phyloP scores from a whole-genome alignment of 2,888 invertebrate species.

The Clepsis dumicolana region DNA sequence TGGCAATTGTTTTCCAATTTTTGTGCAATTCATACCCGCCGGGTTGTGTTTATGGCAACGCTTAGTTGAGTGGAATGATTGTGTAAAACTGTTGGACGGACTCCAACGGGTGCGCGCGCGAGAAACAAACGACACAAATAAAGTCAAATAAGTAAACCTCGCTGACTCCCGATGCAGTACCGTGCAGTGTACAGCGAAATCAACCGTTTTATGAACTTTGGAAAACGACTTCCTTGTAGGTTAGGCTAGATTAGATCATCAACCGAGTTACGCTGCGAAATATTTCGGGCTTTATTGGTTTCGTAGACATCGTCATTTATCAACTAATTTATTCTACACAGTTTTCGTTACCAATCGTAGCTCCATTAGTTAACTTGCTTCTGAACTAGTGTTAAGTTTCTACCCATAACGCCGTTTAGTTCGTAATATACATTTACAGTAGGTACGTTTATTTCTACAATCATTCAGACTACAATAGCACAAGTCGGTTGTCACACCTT shows the following conservation, averaged over 20 bases:
- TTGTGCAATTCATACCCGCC: conserved; percentile 83
- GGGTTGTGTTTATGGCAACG: conserved; percentile 84
- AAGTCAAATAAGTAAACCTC: conserved; percentile 81
- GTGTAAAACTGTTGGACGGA: conserved; percentile 84
- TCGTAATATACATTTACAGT: too few relatives aligned
- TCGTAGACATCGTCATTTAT: too few relatives aligned
- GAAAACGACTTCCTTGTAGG: conserved; percentile 34
- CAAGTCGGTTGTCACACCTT: too few relatives aligned
- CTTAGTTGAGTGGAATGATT: conserved; percentile 86
- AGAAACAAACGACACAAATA: conserved; percentile 82
- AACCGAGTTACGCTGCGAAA: not conserved
- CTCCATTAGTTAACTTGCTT: too few relatives aligned
- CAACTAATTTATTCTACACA: too few relatives aligned
- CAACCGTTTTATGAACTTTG: conserved; percentile 54
- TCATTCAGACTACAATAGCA: too few relatives aligned
- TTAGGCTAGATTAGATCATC: conserved; percentile 5
- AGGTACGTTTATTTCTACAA: too few relatives aligned
- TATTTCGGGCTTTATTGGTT: not conserved
- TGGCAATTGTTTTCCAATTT: conserved; percentile 82
- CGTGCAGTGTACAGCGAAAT: conserved; percentile 43
- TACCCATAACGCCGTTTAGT: too few relatives aligned
- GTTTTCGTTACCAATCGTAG: too few relatives aligned
- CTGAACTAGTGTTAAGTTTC: too few relatives aligned
- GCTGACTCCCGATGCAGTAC: conserved; percentile 55
- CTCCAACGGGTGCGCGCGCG: conserved; percentile 76